Base-by-base conservation (phyloP, 2,113 vertebrate genomes). In the Albula goreensis region DNA sequence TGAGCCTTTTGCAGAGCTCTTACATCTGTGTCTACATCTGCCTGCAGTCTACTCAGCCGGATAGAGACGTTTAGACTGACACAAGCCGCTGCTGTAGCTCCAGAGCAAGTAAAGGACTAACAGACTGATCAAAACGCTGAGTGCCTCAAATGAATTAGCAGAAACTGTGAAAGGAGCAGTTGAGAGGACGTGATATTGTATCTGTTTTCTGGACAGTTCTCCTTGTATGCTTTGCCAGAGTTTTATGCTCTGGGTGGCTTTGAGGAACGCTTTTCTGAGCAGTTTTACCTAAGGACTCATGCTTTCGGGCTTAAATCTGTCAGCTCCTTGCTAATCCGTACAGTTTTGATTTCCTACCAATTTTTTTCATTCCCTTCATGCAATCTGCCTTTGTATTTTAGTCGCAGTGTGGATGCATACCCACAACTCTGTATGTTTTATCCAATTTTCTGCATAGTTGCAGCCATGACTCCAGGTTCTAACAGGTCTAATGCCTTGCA, bases 291-390 rank as follows among this genome's bases (percentile, higher is more conserved):
- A 50, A 80, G 31, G 56, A 63, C 11, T 66, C 11, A 48, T 56
- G 77, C 74, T 85, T 56, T n/a, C 51, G 10, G 53, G 84, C 56
- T 85, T 85, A 31, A 85, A 52, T 50, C 85, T 81, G 85, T 85
- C 85, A 85, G 78, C 78, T 63, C 48, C 78, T 70, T 70, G 41
- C 53, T 85, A 63, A 85, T 85, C 78, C 56, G 50, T 8, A 81
- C 48, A 80, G 49, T 60, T 85, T 85, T 53, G 22, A 49, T 85
- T 56, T 25, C 51, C 77, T 85, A 31, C 6, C 51, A 22, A 19
- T 63, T 85, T 70, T 57, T 53, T 56, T 48, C 15, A 41, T 41
- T 41, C 31, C 31, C 9, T 13, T 60, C 56, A 11, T 80, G 25
- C 53, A 50, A 53, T 63, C 41, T 50, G 53, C 9, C 22, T 56